phyloP scores from a whole-genome alignment of 2,888 invertebrate genomes.

The Coenonympha glycerion region DNA sequence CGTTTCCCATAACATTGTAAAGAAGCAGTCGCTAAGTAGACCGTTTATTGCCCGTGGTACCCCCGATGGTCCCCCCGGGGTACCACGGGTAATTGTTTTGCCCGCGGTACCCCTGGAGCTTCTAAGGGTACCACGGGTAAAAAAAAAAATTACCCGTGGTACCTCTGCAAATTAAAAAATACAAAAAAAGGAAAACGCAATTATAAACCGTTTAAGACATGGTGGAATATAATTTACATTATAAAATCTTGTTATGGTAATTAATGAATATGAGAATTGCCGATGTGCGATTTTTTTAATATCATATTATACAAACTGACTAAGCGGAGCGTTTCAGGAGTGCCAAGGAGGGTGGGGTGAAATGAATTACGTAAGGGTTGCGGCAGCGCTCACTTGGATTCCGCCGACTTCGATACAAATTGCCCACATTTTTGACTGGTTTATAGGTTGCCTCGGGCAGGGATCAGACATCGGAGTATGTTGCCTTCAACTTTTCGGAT shows the following conservation, averaged over 20 bases:
- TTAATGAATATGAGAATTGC: background rate
- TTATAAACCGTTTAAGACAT: no score
- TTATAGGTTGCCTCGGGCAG: conserved; percentile 27
- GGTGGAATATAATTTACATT: background rate
- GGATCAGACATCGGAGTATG: background rate
- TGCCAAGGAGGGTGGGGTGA: conserved; percentile 40
- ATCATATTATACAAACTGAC: conserved; percentile 24
- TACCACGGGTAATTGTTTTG: no score
- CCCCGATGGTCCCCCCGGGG: no score
- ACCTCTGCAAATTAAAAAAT: no score
- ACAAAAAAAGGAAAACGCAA: no score
- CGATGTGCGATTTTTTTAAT: conserved; percentile 12
- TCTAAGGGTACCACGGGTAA: no score
- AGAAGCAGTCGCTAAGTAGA: background rate
- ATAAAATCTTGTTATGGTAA: background rate
- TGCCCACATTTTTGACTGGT: conserved; percentile 47
- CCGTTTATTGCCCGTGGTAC: no score
- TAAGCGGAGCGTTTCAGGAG: conserved; percentile 43
- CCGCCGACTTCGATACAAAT: conserved; percentile 39
- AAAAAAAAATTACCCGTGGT: no score
- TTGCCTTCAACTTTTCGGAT: conserved; percentile 3
- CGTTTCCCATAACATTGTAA: background rate
- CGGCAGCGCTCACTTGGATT: conserved; percentile 38
- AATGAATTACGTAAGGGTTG: conserved; percentile 52
- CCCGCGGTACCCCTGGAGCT: no score